Evolutionary conservation across 2,797 vertebrate genomes (phyloP), one percentile per base, ranked within the genome.

Genomic region (Helicolenus hilgendorfi): DNA sequence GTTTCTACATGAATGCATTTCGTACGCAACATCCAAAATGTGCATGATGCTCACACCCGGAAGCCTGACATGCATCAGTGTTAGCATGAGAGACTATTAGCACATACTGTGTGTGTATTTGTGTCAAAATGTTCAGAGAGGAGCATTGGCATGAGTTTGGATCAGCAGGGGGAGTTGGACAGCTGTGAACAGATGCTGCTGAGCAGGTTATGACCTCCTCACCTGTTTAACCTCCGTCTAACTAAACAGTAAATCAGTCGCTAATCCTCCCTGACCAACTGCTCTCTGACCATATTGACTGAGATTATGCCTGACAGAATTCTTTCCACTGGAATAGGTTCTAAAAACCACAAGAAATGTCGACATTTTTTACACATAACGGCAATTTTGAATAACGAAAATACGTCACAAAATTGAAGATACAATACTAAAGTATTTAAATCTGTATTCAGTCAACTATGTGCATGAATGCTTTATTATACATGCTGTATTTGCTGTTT

Each of bases 61-160:
- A 62, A 36, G 49, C 68, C 26, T 29, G 22, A 24, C 77, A 13
- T 63, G 73, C 69, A 64, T 75, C 53, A 24, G 15, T 79, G 35
- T 81, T 36, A 41, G 49, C 22, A 14, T 56, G 55, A 56, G 49
- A 71, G 41, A 70, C 56, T 38, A 83, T 87, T 33, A 64, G 60
- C 8, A 33, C 63, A 33, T 13, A 58, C 36, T 41, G 33, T 31
- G 38, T 27, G n/a, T 53, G 75, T 69, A 69, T 91, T 56, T 85
- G 85, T 90, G 79, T 91, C 67, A 83, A 87, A 89, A 86, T 79
- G 77, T 85, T 86, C 85, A 69, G 88, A 87, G 71, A 70, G 83
- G 67, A 86, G 89, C 71, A 29, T 45, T 81, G 87, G 64, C 84
- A n/a, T 55, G 81, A 79, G 73, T 77, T 88, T 35, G 35, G 85